A percentile compares a stretch with the other conserved stretches of the same genome.
These are phyloP conservation scores for Beaufortia kweichowensis DNA, from an alignment of 2,113 vertebrate species.

Conservation along the genomic window DNA sequence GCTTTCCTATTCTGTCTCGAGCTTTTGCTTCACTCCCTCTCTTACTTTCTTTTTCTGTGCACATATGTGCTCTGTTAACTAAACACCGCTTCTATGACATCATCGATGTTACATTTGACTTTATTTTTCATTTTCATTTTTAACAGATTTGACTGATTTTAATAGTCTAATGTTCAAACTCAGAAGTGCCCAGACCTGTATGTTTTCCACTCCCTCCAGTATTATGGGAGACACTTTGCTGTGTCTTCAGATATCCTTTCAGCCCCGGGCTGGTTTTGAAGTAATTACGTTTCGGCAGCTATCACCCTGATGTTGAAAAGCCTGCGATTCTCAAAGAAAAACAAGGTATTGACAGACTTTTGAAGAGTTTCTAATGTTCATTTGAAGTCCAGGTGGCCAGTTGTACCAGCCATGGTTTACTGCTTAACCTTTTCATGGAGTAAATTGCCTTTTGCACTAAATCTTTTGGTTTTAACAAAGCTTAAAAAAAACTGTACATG, in stretches of 20 bases:
- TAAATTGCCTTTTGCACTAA: too few species aligned
- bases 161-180: slow-evolving; percentile 53
- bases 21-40: background rate
- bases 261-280: slow-evolving; percentile 27
- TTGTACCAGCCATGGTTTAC: too few species aligned
- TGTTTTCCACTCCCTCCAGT: slow-evolving; percentile 64
- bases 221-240: slow-evolving; percentile 56
- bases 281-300: slow-evolving; percentile 47
- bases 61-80: background rate
- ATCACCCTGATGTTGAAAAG: slow-evolving; percentile 45
- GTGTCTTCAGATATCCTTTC: slow-evolving; percentile 23
- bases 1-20: background rate
- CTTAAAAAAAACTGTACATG: too few species aligned
- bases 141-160: slow-evolving; percentile 2
- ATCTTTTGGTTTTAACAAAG: too few species aligned
- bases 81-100: slow-evolving; percentile 62
- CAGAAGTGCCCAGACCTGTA: slow-evolving; percentile 66
- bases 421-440: too few species aligned
- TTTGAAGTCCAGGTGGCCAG: too few species aligned
- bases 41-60: background rate
- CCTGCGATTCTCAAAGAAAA: slow-evolving; percentile 1
- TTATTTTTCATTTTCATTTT: slow-evolving; percentile 5
- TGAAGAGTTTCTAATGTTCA: slow-evolving; percentile 24
- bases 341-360: slow-evolving; percentile 37
- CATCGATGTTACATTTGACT: slow-evolving; percentile 35